Evolutionary conservation across 2,888 invertebrate genomes (phyloP).

Genomic region (Sarcophaga caerulescens): DNA sequence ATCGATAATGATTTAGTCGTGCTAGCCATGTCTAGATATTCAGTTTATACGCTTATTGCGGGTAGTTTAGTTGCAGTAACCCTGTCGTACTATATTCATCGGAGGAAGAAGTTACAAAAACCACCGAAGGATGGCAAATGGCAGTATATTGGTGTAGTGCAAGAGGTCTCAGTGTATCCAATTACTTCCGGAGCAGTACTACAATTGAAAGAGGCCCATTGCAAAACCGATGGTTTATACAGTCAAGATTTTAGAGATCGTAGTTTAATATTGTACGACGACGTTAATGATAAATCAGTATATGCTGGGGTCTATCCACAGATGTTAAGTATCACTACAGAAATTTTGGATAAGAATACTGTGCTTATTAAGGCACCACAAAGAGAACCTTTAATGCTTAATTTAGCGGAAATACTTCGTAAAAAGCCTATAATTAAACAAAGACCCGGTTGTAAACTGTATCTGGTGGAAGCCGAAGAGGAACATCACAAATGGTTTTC

Average conservation of each 20-base stretch:
- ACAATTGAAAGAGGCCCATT: constrained; percentile 45
- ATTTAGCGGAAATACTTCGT: constrained; percentile 21
- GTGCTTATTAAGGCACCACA: constrained; percentile 49
- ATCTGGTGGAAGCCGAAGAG: constrained; percentile 48
- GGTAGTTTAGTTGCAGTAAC: constrained; percentile 42
- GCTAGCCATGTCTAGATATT: not conserved
- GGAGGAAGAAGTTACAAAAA: constrained; percentile 2
- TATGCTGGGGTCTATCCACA: constrained; percentile 57
- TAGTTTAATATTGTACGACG: constrained; percentile 35
- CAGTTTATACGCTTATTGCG: not conserved
- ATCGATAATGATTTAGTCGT: not conserved
- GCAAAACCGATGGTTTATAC: constrained; percentile 49
- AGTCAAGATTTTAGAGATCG: constrained; percentile 54
- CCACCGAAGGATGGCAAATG: constrained; percentile 47
- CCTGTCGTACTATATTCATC: constrained; percentile 5
- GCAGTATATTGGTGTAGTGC: constrained; percentile 55
- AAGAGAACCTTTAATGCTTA: constrained; percentile 40
- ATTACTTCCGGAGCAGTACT: constrained; percentile 59
- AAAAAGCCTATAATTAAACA: constrained; percentile 24
- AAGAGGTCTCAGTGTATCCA: constrained; percentile 61
- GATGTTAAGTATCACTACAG: constrained; percentile 59
- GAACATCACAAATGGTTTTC: constrained; percentile 67
- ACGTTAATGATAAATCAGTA: constrained; percentile 35
- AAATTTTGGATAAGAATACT: constrained; percentile 25
- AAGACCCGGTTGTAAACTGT: constrained; percentile 12